Evolutionary conservation across 2,113 vertebrate species (phyloP).

Genomic region (Todiramphus chloris): DNA sequence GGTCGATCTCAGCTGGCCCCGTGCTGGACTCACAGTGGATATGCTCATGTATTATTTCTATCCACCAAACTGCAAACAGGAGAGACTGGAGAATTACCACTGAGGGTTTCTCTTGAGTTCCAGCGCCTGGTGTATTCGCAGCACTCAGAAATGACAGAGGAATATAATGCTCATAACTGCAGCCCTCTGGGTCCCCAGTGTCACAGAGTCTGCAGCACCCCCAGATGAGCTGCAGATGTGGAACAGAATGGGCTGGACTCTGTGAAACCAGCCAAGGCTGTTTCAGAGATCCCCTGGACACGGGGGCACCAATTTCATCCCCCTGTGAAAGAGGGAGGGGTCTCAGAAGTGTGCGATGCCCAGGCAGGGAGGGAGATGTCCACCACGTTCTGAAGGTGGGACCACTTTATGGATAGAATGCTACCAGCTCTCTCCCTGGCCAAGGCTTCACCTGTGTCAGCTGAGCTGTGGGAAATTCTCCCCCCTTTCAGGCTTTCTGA

Average conservation of each 20-base stretch:
- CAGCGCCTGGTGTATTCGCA: neutral
- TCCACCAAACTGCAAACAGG: neutral
- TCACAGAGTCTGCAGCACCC: neutral
- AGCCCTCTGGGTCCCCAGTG: neutral
- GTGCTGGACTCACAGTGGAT: neutral
- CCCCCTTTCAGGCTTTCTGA: too few relatives aligned
- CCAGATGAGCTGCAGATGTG: neutral
- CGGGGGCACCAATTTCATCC: neutral
- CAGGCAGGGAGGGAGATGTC: neutral
- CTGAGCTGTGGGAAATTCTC: too few relatives aligned
- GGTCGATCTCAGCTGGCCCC: neutral
- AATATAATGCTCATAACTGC: neutral
- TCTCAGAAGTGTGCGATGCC: neutral
- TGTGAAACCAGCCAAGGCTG: neutral
- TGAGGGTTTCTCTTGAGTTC: neutral
- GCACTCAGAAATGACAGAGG: neutral
- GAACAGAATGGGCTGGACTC: neutral
- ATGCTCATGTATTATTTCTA: neutral
- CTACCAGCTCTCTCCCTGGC: too few relatives aligned
- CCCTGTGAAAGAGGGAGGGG: neutral
- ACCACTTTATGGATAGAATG: neutral
- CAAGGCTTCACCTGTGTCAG: too few relatives aligned
- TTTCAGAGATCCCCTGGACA: neutral
- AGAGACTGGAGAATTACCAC: neutral
- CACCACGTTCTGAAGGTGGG: neutral